Evolutionary conservation across 1,140 invertebrate species (phyloP).

Genomic region (Pseudoatta argentina): DNA sequence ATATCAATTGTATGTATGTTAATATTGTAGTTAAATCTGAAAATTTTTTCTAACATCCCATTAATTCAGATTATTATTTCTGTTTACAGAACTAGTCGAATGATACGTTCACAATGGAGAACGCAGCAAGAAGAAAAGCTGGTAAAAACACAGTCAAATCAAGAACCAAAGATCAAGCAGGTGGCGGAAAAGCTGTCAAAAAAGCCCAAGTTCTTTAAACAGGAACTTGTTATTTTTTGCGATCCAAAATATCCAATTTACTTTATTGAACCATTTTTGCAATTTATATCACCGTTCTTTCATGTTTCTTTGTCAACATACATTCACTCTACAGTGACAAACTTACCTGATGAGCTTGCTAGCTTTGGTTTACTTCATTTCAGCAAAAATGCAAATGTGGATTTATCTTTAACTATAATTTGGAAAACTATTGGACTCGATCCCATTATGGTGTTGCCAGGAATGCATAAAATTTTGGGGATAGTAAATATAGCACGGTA

Average conservation of each 20-base stretch:
- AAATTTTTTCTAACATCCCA: background rate
- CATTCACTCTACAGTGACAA: conserved; percentile 84
- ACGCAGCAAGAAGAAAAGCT: conserved; percentile 16
- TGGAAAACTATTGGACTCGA: conserved; percentile 85
- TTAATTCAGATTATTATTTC: conserved; percentile 20
- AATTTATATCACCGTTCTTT: conserved; percentile 76
- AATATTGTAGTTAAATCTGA: background rate
- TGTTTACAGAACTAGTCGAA: conserved; percentile 44
- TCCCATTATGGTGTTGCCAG: conserved; percentile 82
- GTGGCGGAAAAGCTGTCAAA: background rate
- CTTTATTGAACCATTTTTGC: conserved; percentile 84
- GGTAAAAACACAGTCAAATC: background rate
- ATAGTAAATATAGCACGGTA: conserved; percentile 87
- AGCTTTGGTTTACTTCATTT: conserved; percentile 75
- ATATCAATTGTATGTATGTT: background rate
- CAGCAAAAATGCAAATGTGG: conserved; percentile 45
- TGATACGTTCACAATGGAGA: conserved; percentile 3
- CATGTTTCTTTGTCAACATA: conserved; percentile 79
- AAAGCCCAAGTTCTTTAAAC: conserved; percentile 46
- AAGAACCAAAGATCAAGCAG: background rate
- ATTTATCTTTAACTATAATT: conserved; percentile 83
- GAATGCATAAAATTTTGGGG: conserved; percentile 84
- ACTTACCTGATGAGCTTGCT: conserved; percentile 67
- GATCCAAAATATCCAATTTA: conserved; percentile 85
- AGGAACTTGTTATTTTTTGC: conserved; percentile 85